Evolutionary conservation across 2,888 invertebrate species (phyloP).

Genomic region (Mythimna albipuncta): DNA sequence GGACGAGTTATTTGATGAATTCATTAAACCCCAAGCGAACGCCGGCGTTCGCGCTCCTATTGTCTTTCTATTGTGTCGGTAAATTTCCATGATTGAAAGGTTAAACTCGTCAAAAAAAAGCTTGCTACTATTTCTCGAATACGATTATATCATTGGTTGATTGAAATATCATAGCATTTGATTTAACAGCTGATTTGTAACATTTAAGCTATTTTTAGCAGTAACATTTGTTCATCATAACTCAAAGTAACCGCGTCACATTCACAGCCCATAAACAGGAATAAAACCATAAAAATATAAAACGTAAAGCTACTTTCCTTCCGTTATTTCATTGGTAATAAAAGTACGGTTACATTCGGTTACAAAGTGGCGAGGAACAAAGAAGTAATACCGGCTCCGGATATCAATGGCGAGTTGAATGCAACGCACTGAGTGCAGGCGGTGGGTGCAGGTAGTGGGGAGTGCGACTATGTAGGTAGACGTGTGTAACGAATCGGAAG

Average conservation of each 20-base stretch:
- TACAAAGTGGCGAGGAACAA: constrained; percentile 56
- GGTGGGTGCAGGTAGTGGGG: constrained; percentile 31
- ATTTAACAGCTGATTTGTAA: constrained; percentile 5
- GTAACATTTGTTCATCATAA: constrained; percentile 9
- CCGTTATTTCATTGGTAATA: constrained; percentile 61
- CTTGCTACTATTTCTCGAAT: background rate
- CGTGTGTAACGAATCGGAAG: constrained; percentile 24
- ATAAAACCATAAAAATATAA: constrained; percentile 57
- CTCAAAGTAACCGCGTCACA: constrained; percentile 37
- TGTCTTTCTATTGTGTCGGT: no score
- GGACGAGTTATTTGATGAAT: no score
- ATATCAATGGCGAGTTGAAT: constrained; percentile 53
- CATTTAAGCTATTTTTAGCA: background rate
- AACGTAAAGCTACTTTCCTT: constrained; percentile 50
- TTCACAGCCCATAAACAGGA: constrained; percentile 55
- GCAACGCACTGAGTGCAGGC: constrained; percentile 39
- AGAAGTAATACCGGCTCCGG: constrained; percentile 58
- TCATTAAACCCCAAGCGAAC: no score
- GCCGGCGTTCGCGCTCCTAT: no score
- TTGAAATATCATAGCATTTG: background rate
- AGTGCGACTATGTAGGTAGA: constrained; percentile 20
- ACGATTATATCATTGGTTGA: background rate
- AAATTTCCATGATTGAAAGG: no score
- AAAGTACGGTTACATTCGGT: constrained; percentile 49
- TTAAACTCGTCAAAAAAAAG: background rate